A percentile compares a stretch with the other conserved stretches of the same genome.
Evolutionary conservation across 2,797 vertebrate species (phyloP).

Genomic region (Zalophus californianus): DNA sequence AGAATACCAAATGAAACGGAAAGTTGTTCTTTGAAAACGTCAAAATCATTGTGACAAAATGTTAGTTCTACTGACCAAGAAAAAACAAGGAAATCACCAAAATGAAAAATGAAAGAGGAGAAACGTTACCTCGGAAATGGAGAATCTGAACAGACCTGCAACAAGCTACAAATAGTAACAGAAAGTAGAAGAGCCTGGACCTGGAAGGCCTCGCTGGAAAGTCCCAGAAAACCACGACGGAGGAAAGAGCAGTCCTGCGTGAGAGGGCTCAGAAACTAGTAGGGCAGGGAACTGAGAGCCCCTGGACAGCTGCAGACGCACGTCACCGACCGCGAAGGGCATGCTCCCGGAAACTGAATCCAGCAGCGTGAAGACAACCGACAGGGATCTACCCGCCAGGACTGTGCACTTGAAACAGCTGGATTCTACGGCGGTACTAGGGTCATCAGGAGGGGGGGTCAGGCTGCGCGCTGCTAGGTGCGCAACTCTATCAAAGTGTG

Average conservation of each 20-base stretch:
- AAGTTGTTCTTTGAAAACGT: neutral
- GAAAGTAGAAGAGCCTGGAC: neutral
- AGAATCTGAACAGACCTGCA: neutral
- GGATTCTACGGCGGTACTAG: neutral
- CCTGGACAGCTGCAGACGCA: neutral
- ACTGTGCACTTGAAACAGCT: neutral
- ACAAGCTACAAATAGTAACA: rapidly evolving
- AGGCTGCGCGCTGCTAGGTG: neutral
- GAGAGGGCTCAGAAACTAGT: neutral
- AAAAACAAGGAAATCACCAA: neutral
- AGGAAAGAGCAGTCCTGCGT: neutral
- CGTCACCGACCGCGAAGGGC: rapidly evolving
- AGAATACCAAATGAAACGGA: neutral
- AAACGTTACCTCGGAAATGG: neutral
- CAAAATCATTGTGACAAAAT: neutral
- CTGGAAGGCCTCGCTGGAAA: neutral
- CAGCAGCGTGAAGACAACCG: too few species aligned
- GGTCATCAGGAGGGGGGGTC: neutral
- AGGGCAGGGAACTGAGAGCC: neutral
- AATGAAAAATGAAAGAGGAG: neutral
- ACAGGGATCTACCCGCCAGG: rapidly evolving
- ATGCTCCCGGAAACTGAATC: neutral
- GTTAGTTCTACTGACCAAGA: neutral
- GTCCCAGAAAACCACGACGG: neutral
- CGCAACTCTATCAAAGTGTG: neutral